A percentile compares a stretch with the other conserved stretches of the same genome.
phyloP scores from a whole-genome alignment of 2,113 vertebrate genomes.

The Castor canadensis region DNA sequence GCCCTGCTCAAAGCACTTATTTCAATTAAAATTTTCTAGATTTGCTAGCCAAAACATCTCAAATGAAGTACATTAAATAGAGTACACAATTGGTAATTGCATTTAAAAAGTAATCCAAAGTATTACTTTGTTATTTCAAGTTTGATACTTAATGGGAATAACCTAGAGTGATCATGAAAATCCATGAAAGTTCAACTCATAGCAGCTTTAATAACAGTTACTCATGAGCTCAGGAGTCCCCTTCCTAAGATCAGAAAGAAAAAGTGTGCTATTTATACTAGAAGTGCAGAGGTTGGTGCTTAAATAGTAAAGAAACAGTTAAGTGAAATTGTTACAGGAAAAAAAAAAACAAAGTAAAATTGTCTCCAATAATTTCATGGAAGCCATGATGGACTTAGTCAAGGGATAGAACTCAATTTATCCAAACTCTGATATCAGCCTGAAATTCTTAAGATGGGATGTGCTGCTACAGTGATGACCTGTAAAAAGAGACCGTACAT shows the following conservation, averaged over 20 bases:
- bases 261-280: neutral
- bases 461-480: neutral
- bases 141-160: neutral
- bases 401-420: neutral
- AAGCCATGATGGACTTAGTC: neutral
- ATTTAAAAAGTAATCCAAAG: neutral
- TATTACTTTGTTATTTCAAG: neutral
- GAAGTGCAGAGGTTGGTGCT: neutral
- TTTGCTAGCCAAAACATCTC: slow-evolving; percentile 68
- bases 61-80: slow-evolving; percentile 54
- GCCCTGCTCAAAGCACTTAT: slow-evolving; percentile 6
- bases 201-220: neutral
- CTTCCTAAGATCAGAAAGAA: neutral
- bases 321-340: neutral
- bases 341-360: neutral
- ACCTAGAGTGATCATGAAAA: neutral
- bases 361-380: neutral
- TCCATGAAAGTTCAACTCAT: neutral
- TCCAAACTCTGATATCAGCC: neutral
- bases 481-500: neutral
- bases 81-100: neutral
- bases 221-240: neutral
- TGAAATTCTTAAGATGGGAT: neutral
- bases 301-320: neutral
- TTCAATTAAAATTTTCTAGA: slow-evolving; percentile 75